Evolutionary conservation across 2,113 vertebrate species (phyloP), one percentile per base, ranked within the genome.

Genomic region (Crotalus viridis): DNA sequence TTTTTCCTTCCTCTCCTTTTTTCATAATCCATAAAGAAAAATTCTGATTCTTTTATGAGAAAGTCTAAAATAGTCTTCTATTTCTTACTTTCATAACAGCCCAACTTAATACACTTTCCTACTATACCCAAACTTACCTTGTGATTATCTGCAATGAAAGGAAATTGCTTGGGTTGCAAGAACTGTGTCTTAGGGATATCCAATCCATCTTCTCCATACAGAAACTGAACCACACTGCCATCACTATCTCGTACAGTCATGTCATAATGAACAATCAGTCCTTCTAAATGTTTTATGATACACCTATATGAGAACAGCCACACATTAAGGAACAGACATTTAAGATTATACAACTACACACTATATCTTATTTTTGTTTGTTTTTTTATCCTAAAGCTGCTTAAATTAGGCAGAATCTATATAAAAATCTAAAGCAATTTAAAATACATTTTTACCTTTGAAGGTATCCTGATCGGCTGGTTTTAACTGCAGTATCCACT

Each of bases 401-500:
- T 91, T 61, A 54, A 81, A 17, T 6, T 26, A 85, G 21, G 57
- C 48, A 88, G 57, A 15, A 57, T 59, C 17, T 43, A 22, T 2
- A 13, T 89, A 39, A 57, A 51, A 39, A 19, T 26, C 21, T 55
- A 88, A 33, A 46, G 48, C 0, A 26, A 89, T 54, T 26, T n/a
- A 39, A 46, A 91, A 88, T 17, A 28, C 26, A 22, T 46, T 59
- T 95, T 95, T 95, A 99, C 99, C 99, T 99, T 93, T 99, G 99
- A 4, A 99, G 98, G 94, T 99, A 99, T 46, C 99, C 99, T 1
- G 99, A 99, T 94, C 99, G 98, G 90, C 99, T 99, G 12, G 99
- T 99, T 97, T 99, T 99, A 91, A 99, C 99, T 24, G 99, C 99
- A 0, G 99, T 99, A 94, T 99, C 99, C 8, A 99, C 99, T 1